A percentile compares a stretch with the other conserved stretches of the same genome.
Conservation (phyloP, 2,113 vertebrate species). For the Natator depressus region DNA sequence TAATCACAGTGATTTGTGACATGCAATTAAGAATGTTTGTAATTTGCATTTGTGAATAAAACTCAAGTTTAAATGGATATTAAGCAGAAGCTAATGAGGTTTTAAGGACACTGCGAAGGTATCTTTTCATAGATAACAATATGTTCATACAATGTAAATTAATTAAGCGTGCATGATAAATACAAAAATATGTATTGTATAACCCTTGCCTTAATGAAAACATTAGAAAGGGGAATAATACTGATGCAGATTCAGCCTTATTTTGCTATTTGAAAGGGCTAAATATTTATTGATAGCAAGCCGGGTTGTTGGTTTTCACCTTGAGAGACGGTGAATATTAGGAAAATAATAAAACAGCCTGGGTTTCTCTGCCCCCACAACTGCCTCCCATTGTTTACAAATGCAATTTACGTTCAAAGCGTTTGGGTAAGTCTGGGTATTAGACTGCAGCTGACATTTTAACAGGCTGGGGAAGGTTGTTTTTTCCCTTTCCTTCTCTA, state of each 20-base stretch:
- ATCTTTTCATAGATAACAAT: not conserved
- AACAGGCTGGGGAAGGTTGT: not conserved
- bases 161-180: not conserved
- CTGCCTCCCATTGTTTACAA: not conserved
- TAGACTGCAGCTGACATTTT: not conserved
- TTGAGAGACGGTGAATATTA: conserved; percentile 19
- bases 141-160: not conserved
- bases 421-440: not conserved
- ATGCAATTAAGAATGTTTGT: conserved; percentile 18
- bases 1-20: conserved; percentile 27
- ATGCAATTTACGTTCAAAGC: not conserved
- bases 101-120: conserved; percentile 43
- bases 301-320: not conserved
- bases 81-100: not conserved
- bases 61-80: not conserved
- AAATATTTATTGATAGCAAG: conserved; percentile 22
- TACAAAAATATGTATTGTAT: not conserved
- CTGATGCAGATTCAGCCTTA: fast-evolving
- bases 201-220: not conserved
- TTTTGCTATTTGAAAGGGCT: not conserved
- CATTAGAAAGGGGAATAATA: not conserved
- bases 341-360: not conserved
- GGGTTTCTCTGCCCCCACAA: not conserved
- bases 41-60: conserved; percentile 61
- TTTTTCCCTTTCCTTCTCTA: not conserved